Base-by-base conservation (phyloP, 2,888 invertebrate species). In the Cryptocephalus primarius region DNA sequence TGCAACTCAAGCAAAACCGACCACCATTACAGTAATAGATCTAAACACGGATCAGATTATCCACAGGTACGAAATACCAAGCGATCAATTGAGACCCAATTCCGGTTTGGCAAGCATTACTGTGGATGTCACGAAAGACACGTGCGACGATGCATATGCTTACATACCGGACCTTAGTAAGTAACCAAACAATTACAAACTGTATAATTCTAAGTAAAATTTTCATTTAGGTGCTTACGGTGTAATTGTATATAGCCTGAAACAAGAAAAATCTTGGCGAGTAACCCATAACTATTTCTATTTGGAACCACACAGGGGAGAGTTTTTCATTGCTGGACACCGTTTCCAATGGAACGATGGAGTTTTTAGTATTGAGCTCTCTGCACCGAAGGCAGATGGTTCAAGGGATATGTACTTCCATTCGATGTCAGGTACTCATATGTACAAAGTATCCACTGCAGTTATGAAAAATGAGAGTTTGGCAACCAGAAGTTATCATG, bases 261-360 rank as follows among this genome's bases (percentile, higher is more conserved):
- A 51, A 40, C 53, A 58, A 42, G 55, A 62, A 40, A 56, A 49
- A 41, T 81, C 85, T 31, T 88, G 87, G 86, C 68, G 83, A 34
- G 67, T 78, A 10, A 61, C 62, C 13, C 87, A 89, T 59, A 85
- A 85, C 60, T 88, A 77, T 60, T 87, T 87, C 67, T 76, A 76
- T 58, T 79, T 86, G 56, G 84, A 86, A 61, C 86, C 88, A 0
- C 59, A 77, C 0, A 71, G 73, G 58, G 85, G 85, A 0, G 79
- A 83, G 55, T 75, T 83, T 46, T 72, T 75, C 42, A 74, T 88
- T 43, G 80, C 79, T 33, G 84, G 81, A 0, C 75, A 83, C 55
- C 68, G 72, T 1, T 89, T 87, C 70, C 81, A 83, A 60, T 89
- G 87, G 88, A 80, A 79, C 51, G 88, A 88, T 60, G 88, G 88